Percentiles rank a stretch among this genome's conserved stretches.
phyloP scores from a whole-genome alignment of 2,113 vertebrate species.

The Pollimyrus isidori region DNA sequence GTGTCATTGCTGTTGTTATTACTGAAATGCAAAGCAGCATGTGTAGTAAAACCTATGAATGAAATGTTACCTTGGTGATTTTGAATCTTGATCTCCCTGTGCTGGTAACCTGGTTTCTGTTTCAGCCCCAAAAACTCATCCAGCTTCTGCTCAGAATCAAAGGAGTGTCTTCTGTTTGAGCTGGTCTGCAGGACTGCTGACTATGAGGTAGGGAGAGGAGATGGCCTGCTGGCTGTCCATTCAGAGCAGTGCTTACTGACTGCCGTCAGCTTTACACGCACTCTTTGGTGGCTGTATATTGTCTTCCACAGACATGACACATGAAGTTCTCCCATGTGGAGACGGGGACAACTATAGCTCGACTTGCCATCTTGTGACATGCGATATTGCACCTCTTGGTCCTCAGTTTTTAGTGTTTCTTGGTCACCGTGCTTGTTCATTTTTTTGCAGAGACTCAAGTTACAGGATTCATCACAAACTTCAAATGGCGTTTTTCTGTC shows the following conservation, averaged over 20 bases:
- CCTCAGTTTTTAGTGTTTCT: not conserved
- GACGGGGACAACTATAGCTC: not conserved
- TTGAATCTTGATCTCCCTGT: not conserved
- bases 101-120: not conserved
- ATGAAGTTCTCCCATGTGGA: not conserved
- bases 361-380: not conserved
- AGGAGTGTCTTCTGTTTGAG: conserved; percentile 59
- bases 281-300: not conserved
- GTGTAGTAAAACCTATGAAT: not conserved
- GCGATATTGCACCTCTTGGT: not conserved
- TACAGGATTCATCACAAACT: not conserved
- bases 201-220: conserved; percentile 52
- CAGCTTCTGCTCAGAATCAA: conserved; percentile 60
- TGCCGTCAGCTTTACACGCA: not conserved
- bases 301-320: not conserved
- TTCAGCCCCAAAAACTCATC: conserved; percentile 47
- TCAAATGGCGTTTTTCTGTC: not conserved
- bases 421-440: not conserved
- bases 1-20: not conserved
- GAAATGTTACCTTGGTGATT: not conserved
- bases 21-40: not conserved
- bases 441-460: not conserved
- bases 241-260: not conserved
- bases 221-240: not conserved
- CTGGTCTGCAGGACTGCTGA: conserved; percentile 60